phyloP scores from a whole-genome alignment of 2,888 invertebrate species.

The Ecdyonurus torrentis region DNA sequence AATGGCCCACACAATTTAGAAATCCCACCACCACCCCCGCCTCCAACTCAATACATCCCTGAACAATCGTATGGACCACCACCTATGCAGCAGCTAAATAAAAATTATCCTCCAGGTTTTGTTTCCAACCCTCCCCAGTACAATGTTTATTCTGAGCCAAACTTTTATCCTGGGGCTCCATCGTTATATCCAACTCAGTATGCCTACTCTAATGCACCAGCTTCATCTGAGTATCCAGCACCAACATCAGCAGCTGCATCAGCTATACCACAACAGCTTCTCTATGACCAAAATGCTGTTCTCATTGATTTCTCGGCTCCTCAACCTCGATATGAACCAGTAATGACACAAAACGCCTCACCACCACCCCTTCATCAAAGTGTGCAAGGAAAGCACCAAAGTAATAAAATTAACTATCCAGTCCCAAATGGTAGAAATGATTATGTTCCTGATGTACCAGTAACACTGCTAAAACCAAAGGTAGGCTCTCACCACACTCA shows the following conservation, averaged over 20 bases:
- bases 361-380: not conserved
- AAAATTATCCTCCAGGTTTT: not conserved
- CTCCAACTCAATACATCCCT: not conserved
- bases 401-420: too few relatives aligned
- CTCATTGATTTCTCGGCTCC: not conserved
- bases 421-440: too few relatives aligned
- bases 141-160: too few relatives aligned
- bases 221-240: too few relatives aligned
- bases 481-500: not conserved
- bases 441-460: not conserved
- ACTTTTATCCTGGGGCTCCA: too few relatives aligned
- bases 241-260: not conserved
- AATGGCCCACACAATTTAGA: not conserved
- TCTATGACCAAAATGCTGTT: not conserved
- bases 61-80: not conserved
- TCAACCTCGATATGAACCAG: not conserved
- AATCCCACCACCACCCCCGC: not conserved
- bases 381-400: not conserved
- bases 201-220: too few relatives aligned
- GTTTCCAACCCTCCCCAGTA: not conserved
- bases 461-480: not conserved
- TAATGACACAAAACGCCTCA: not conserved
- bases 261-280: not conserved
- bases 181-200: too few relatives aligned
- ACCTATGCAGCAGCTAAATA: not conserved